Base-by-base conservation (phyloP, 2,113 vertebrate genomes). In the Synchiropus splendidus region DNA sequence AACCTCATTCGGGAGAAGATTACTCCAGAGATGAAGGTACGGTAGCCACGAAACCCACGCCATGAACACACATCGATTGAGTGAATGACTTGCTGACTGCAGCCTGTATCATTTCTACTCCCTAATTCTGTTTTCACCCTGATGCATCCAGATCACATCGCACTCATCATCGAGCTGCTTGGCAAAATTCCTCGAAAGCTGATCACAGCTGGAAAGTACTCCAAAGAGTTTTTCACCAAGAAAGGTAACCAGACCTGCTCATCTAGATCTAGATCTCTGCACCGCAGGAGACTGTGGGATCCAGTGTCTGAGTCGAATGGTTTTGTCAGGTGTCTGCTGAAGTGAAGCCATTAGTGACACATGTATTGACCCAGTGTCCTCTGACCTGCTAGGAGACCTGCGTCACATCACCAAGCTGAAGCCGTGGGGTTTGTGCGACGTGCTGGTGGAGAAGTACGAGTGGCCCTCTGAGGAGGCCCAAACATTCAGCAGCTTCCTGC, bases 191-290 rank as follows among this genome's bases (percentile, higher is more conserved):
- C 93, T 72, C 89, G 94, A 56, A 98, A 98, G 78, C 87, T 99
- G 60, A 87, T 97, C 67, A 55, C 87, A 64, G 87, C 89, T 40
- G 95, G 95, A 61, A 98, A 97, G 89, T 96, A 97, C 75, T 90
- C 94, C 61, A 97, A 97, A 86, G 93, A 97, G 42, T 98, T 97
- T 79, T 99, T 99, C 89, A 97, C 89, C 76, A 98, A 98, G 85
- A 99, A 98, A 93, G 95, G 95, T 97, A 89, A 72, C 70, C 36
- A 32, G 12, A 13, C 21, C 17, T 2, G 1, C 44, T 18, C 48
- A 32, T 39, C 16, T 36, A 39, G 43, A 50, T 18, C 12, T 13
- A 36, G 34, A 13, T 2, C 2, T 13, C 12, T 36, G 34, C n/a
- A n/a, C n/a, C n/a, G n/a, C n/a, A n/a, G n/a, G n/a, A n/a, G n/a